Base-by-base conservation (phyloP, 1,140 invertebrate genomes). In the Lethocerus indicus region DNA sequence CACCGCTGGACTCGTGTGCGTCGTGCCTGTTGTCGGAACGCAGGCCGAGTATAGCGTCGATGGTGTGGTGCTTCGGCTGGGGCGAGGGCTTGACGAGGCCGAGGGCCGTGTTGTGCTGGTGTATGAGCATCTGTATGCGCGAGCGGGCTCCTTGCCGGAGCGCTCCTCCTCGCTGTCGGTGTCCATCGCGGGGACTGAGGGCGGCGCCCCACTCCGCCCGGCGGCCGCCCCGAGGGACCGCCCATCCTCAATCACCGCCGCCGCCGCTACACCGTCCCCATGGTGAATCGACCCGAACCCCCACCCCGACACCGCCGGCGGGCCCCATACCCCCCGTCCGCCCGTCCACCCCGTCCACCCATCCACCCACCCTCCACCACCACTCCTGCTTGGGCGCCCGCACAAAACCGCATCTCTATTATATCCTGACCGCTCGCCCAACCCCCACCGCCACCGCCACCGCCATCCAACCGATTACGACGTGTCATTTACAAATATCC, bases 11-110 rank as follows among this genome's bases (percentile, higher is more conserved):
- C n/a, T n/a, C n/a, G n/a, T n/a, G n/a, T n/a, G n/a, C n/a, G 29
- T 32, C 9, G 16, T 43, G 21, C 13, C 26, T 43, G 12, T 43
- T 43, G 20, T 43, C 21, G 3, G 16, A 16, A 24, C 35, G n/a
- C 2, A 52, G 39, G 21, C 57, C 57, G 12, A 58, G 49, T 25
- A 58, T 58, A 16, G 56, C 57, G 24, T 57, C 57, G 6, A 58
- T 58, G 20, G 57, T 56, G 44, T 56, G 57, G 18, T 58, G 57
- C n/a, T 53, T 56, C 14, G 55, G 57, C 9, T 51, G 48, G 1
- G 52, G 47, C 25, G 50, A 37, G 39, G 47, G 46, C 23, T 32
- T 50, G 16, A 21, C 26, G 20, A 24, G 18, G 42, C 26, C 41
- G 13, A 24, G 35, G 25, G 40, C 24, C 28, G 40, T 24, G 43